Conservation (phyloP, 2,888 invertebrate genomes). For the Zonitis immaculata region DNA sequence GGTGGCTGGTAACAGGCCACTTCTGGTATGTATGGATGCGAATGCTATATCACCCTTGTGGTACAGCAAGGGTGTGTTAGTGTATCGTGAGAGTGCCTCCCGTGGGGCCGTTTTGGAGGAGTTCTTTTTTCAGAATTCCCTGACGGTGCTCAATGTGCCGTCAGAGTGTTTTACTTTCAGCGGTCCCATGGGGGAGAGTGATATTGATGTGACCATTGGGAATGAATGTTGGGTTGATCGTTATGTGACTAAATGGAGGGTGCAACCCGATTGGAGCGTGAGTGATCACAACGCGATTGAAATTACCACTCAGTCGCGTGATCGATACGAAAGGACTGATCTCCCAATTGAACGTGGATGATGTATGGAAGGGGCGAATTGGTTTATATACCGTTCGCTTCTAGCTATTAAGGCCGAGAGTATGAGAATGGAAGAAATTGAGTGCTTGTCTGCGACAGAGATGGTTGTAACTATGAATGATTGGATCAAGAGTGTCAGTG, state of each 20-base stretch:
- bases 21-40: conserved; percentile 25
- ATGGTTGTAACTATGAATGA: not conserved
- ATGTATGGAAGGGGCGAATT: no score
- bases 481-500: not conserved
- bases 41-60: conserved; percentile 26
- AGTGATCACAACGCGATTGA: conserved; percentile 9
- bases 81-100: not conserved
- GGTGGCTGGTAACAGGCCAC: not conserved
- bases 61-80: conserved; percentile 14
- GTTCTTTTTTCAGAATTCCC: not conserved
- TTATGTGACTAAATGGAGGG: not conserved
- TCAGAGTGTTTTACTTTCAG: conserved; percentile 16
- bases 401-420: no score
- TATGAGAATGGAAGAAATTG: no score
- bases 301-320: no score
- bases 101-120: conserved; percentile 2
- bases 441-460: not conserved
- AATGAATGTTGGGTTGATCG: not conserved
- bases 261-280: not conserved
- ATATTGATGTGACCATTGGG: conserved; percentile 20
- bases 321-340: no score
- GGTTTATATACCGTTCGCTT: no score
- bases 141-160: conserved; percentile 20
- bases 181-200: conserved; percentile 14
- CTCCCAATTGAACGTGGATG: no score